Evolutionary conservation across 2,113 vertebrate species (phyloP), one percentile per base, ranked within the genome.

Genomic region (Tyto alba): DNA sequence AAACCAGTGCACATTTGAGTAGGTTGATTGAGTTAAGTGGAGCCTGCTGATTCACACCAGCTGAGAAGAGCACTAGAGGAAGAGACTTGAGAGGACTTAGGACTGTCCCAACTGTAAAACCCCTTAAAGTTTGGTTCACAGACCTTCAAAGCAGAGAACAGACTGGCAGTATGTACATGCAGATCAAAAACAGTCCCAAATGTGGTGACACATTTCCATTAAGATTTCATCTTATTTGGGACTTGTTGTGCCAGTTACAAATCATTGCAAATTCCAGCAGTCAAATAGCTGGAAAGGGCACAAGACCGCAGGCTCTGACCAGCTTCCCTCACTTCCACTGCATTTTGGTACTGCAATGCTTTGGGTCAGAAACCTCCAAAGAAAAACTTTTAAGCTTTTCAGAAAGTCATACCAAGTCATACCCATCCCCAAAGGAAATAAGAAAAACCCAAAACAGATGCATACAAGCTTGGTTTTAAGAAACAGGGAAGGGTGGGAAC

Each of bases 251-350:
- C 53, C 53, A n/a, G 18, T 62, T 79, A 83, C 26, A 91, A 91
- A 71, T 34, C 32, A 48, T 34, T 27, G 27, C 26, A 20, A 34
- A 41, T 68, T 72, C 53, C 67, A 92, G 50, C 10, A 63, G 40
- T 57, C 43, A 77, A 66, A 59, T 9, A 57, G 59, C 41, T 76
- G 32, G 40, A 68, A 90, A 75, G 16, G 45, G 9, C 17, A 71
- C 1, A 1, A 66, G 47, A 83, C 55, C 1, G 4, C 0, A 0
- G 32, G 32, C 13, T 81, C 60, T 71, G 30, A 78, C 23, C n/a
- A 67, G 41, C 22, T 67, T 74, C n/a, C 77, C 40, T 72, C 43
- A 23, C 30, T 81, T 81, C 22, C 27, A 53, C 4, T 63, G 11
- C 13, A 26, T 90, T 90, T 86, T 48, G 48, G 23, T 68, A n/a